Evolutionary conservation across 37 sponge, comb jelly and placozoan genomes (phyloP), one percentile per base, ranked within the genome.

Genomic region (Aplysina aerophoba): DNA sequence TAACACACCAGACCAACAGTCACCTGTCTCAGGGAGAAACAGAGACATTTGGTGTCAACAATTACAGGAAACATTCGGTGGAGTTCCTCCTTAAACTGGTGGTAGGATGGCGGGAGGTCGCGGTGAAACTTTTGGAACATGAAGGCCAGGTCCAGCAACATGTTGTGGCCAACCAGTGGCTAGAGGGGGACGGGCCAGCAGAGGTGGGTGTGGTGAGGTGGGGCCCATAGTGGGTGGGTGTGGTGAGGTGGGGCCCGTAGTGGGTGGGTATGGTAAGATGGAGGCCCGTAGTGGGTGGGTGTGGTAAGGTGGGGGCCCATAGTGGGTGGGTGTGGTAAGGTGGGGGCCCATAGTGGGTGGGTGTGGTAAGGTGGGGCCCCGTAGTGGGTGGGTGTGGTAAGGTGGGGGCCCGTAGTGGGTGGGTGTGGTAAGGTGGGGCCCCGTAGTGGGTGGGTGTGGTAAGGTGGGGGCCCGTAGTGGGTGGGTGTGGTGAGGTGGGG

Each of bases 111-210:
- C 33, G 97, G 97, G 22, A 97, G 84, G 17, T 92, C 91, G 14
- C 71, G 60, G 57, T 86, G 61, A 44, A 97, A 93, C 79, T 88
- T 89, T 30, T 97, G 81, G 59, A 90, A 90, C 61, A 97, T 85
- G 22, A 90, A 85, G 54, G 83, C 58, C 30, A 97, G 64, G 63
- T 97, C 97, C 66, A 87, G 58, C 41, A 94, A 53, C 86, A 97
- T 79, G 83, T 97, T 97, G 59, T 97, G 97, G 3, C 97, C 97
- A 37, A 97, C 19, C 31, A 97, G 50, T 41, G 97, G 94, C 91
- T 92, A 36, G 22, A 41, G 15, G 66, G 30, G 4, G 53, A 63
- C 19, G 53, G 58, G 14, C 31, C 0, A 24, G 37, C 1, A 21
- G 40, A 6, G n/a, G 24, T 19, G 15, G 4, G 22, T 58, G 17